Percentiles rank a stretch among this genome's conserved stretches.
Evolutionary conservation across 2,797 vertebrate species (phyloP).

Genomic region (Sebastes baramenuke): DNA sequence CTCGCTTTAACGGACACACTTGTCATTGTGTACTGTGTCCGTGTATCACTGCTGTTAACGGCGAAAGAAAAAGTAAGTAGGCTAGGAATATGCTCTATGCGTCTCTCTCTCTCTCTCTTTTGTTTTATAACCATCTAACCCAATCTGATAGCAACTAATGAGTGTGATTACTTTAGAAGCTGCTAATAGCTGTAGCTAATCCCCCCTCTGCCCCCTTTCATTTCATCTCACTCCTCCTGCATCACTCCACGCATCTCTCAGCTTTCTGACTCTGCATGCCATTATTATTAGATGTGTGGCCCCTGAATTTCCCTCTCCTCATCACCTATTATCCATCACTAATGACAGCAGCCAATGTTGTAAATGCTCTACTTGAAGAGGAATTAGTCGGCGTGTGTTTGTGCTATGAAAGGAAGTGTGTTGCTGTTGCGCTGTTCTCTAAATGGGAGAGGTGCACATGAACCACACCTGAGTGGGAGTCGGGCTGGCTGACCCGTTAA

Average conservation of each 20-base stretch:
- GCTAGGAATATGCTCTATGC: not conserved
- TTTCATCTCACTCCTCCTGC: conserved; percentile 65
- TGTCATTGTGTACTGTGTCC: not conserved
- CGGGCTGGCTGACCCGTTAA: not conserved
- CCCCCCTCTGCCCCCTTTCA: conserved; percentile 60
- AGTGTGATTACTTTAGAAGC: conserved; percentile 76
- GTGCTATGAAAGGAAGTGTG: not conserved
- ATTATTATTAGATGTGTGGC: conserved; percentile 29
- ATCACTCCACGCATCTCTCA: conserved; percentile 54
- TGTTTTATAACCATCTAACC: conserved; percentile 73
- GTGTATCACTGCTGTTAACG: not conserved
- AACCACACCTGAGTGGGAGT: conserved; percentile 21
- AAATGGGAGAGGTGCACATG: not conserved
- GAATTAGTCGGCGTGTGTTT: conserved; percentile 28
- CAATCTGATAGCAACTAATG: conserved; percentile 77
- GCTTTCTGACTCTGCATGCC: conserved; percentile 35
- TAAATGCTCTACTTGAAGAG: conserved; percentile 41
- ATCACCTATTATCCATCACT: conserved; percentile 49
- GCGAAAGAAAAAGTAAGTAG: conserved; percentile 9
- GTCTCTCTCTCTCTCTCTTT: conserved; percentile 20
- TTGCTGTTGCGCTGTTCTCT: not conserved
- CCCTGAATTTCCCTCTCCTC: conserved; percentile 5
- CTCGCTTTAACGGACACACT: not conserved
- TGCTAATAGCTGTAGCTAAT: conserved; percentile 77
- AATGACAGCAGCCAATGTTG: conserved; percentile 32